Evolutionary conservation across 2,797 vertebrate species (phyloP), one percentile per base, ranked within the genome.

Genomic region (Euthynnus affinis): DNA sequence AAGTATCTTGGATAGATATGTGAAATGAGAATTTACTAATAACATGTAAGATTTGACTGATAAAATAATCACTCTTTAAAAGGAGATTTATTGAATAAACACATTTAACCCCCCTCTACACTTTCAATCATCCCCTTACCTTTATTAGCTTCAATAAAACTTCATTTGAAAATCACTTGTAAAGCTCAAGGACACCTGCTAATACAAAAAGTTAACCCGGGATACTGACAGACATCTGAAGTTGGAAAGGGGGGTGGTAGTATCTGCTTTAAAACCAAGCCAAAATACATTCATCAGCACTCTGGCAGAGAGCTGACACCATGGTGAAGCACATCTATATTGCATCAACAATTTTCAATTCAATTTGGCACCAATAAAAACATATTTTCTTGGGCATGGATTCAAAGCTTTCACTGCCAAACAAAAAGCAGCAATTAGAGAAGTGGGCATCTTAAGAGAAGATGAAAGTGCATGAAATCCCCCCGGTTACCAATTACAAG

Each of bases 271-370:
- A 63, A 81, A 86, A 63, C 32, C 0, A 5, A 87, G 90, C 89
- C 86, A 90, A 83, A 76, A 37, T 25, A 78, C 87, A 91, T 93
- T 88, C 67, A 87, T 91, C 90, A 89, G 84, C 79, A 62, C 53
- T 53, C 81, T 91, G 92, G 91, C 89, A 15, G 55, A 40, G 53
- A 75, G 87, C 88, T 86, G 5, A 61, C 40, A 40, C 72, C 27
- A 14, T 65, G 68, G 53, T 61, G 70, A 87, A 80, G 81, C 80
- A 49, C 82, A 86, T 91, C 89, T 87, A 92, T 89, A 87, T 88
- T 88, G 76, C 89, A 92, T 91, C 87, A 88, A 91, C 87, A 89
- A 85, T 83, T 90, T 92, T 91, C 81, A 89, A 86, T 91, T 92
- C 83, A 90, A 92, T 91, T 89, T 91, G 88, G 84, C 89, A 71